Percentiles rank a stretch among this genome's conserved stretches.
phyloP scores from a whole-genome alignment of 2,113 vertebrate genomes.

The Ochotona princeps region DNA sequence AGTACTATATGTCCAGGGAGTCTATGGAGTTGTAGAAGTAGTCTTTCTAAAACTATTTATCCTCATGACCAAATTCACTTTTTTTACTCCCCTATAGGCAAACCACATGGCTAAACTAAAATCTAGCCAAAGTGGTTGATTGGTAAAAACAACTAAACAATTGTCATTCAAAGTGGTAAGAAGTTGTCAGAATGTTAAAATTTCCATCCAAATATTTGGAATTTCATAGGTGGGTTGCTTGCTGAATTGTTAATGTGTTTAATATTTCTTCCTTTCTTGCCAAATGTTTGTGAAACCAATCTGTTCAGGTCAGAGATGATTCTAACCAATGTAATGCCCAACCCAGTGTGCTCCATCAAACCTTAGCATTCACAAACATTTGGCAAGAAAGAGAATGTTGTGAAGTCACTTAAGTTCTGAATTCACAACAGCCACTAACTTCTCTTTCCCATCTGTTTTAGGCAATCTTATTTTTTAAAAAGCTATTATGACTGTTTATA shows the following conservation, averaged over 20 bases:
- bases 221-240: background rate
- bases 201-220: background rate
- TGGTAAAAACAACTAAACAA: background rate
- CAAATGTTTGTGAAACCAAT: background rate
- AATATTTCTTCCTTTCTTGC: background rate
- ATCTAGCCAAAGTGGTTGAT: background rate
- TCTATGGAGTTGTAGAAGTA: background rate
- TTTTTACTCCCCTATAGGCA: background rate
- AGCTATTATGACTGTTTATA: background rate
- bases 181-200: background rate
- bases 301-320: background rate
- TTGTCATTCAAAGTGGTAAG: background rate
- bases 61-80: background rate
- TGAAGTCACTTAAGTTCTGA: background rate
- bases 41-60: slow-evolving; percentile 11
- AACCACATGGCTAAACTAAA: background rate
- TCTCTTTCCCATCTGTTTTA: background rate
- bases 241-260: background rate
- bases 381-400: too few relatives aligned
- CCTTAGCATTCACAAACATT: too few relatives aligned
- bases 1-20: background rate
- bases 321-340: too few relatives aligned
- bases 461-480: background rate
- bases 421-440: background rate
- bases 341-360: too few relatives aligned